Percentiles rank a stretch among this genome's conserved stretches.
Evolutionary conservation across 2,797 vertebrate species (phyloP).

Genomic region (Oryzias dopingdopingensis): DNA sequence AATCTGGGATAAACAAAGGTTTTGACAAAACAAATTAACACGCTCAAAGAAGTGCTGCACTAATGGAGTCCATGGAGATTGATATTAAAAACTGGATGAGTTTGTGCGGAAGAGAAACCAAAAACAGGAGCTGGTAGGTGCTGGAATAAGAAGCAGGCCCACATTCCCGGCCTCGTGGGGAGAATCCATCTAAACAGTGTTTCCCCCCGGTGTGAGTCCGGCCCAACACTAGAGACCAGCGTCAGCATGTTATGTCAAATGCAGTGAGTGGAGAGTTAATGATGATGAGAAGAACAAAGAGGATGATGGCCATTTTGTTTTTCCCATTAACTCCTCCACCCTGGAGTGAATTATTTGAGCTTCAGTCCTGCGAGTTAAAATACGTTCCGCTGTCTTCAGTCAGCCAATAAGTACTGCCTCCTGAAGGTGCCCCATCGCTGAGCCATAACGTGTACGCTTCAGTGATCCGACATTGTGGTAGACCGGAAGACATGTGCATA

Average conservation of each 20-base stretch:
- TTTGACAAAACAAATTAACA: slow-evolving; percentile 81
- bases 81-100: slow-evolving; percentile 69
- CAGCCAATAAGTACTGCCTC: slow-evolving; percentile 46
- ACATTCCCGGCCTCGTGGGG: slow-evolving; percentile 57
- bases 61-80: slow-evolving; percentile 75
- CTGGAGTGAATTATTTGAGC: slow-evolving; percentile 47
- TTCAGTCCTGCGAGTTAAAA: slow-evolving; percentile 58
- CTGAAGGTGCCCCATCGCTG: slow-evolving; percentile 15
- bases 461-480: slow-evolving; percentile 33
- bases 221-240: slow-evolving; percentile 52
- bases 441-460: slow-evolving; percentile 29
- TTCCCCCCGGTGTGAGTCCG: slow-evolving; percentile 52
- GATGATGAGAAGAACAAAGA: slow-evolving; percentile 52
- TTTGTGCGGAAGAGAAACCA: slow-evolving; percentile 21
- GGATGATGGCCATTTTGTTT: slow-evolving; percentile 54
- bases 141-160: slow-evolving; percentile 46
- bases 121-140: slow-evolving; percentile 23
- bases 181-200: slow-evolving; percentile 58
- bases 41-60: slow-evolving; percentile 60
- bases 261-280: slow-evolving; percentile 48
- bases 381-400: slow-evolving; percentile 70
- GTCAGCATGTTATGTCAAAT: slow-evolving; percentile 66
- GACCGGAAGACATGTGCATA: slow-evolving; percentile 41
- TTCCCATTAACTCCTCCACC: slow-evolving; percentile 52
- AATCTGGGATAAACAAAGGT: slow-evolving; percentile 80